Evolutionary conservation across 2,888 invertebrate species (phyloP), one percentile per base, ranked within the genome.

Genomic region (Melitaea athalia): DNA sequence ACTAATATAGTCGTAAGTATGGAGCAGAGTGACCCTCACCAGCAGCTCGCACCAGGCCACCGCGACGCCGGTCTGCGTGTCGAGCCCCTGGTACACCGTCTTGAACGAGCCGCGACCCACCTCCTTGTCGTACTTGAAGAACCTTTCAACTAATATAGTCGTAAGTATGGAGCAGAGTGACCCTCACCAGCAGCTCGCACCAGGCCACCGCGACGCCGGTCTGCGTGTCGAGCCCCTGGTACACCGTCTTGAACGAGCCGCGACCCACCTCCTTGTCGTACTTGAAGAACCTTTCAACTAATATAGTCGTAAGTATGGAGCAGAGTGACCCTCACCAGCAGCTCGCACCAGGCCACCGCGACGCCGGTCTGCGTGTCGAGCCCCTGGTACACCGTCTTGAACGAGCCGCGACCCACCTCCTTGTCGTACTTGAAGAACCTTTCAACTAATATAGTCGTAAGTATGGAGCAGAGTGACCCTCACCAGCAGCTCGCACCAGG

Each of bases 11-110:
- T n/a, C n/a, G n/a, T 24, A 24, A 24, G 24, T 24, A 24, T 24
- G 24, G 24, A 24, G 49, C 42, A 38, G 38, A 38, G 38, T 5
- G 10, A 11, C 5, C 31, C 90, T 85, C 82, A 97, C 98, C 95
- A 98, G 95, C 76, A 99, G 89, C 92, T 99, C 99, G 93, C 99
- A 99, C 99, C 99, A 99, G 5, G 99, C 99, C 0, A 99, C 99
- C 3, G 99, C 98, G 33, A 99, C 99, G 3, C 99, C 99, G 15
- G 99, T 99, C 89, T 99, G 98, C 8, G 99, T 99, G 88, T 99
- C 99, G 70, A 99, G 94, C 0, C 99, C 99, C 79, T 98, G 96
- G 93, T 98, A 99, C 52, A 99, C 99, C 3, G 99, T 99, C 92
- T 99, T 99, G 91, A 99, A 99, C 68, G 99, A 99, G 47, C 99